Conservation (phyloP, 1,140 invertebrate species). For the Anoplophora glabripennis region DNA sequence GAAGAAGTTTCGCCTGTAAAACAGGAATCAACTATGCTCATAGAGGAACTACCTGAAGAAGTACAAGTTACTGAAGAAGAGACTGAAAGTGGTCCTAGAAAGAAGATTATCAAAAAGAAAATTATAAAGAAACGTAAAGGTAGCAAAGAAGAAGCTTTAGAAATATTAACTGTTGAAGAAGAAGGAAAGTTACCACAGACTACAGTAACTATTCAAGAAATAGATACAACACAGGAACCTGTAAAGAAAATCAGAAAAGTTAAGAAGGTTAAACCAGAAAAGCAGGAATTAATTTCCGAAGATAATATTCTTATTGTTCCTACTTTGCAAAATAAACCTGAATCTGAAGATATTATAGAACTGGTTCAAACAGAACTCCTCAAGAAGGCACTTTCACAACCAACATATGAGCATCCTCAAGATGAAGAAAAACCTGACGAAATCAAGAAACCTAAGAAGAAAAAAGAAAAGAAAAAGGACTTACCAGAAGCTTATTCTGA, state of each 20-base stretch:
- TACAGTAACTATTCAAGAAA: conserved; percentile 46
- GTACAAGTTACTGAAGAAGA: conserved; percentile 49
- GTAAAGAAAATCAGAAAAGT: conserved; percentile 45
- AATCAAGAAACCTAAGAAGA: conserved; percentile 18
- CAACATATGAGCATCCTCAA: conserved; percentile 38
- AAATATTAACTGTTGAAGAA: conserved; percentile 43
- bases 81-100: conserved; percentile 49
- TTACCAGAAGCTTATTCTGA: conserved; percentile 11
- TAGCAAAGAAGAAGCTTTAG: conserved; percentile 34
- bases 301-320: conserved; percentile 27
- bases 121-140: conserved; percentile 40
- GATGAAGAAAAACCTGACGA: conserved; percentile 12
- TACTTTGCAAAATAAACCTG: conserved; percentile 32
- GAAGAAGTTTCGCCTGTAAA: conserved; percentile 30
- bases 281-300: conserved; percentile 27
- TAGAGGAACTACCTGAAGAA: conserved; percentile 48
- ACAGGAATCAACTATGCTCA: conserved; percentile 38
- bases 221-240: conserved; percentile 38
- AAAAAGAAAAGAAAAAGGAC: not conserved
- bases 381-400: conserved; percentile 25
- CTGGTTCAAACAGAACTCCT: conserved; percentile 30
- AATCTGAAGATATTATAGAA: conserved; percentile 23
- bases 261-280: conserved; percentile 26
- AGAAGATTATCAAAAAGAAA: conserved; percentile 46
- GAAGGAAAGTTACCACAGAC: conserved; percentile 40